Conservation (phyloP, 1,140 invertebrate species). For the Lasioglossum baleicum region DNA sequence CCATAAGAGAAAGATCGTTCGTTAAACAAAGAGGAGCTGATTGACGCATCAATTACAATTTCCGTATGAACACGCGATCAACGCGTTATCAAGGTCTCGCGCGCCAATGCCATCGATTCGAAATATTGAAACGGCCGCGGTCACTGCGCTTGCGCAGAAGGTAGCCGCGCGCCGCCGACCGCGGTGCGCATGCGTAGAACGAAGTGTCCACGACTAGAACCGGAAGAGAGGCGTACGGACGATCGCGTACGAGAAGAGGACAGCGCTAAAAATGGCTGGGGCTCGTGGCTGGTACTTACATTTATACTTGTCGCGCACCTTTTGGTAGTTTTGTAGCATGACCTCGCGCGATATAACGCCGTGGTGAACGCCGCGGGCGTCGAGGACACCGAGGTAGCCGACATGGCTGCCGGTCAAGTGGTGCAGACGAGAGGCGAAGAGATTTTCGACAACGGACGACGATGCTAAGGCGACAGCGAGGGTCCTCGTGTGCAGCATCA, state of each 20-base stretch:
- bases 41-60: slow-evolving; percentile 23
- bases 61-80: slow-evolving; percentile 17
- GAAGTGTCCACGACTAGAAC: not conserved
- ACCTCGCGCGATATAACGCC: slow-evolving; percentile 64
- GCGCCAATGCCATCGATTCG: slow-evolving; percentile 34
- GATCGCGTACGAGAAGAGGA: not conserved
- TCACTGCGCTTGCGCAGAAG: slow-evolving; percentile 7
- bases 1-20: too few species aligned
- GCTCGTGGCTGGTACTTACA: slow-evolving; percentile 70
- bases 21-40: too few species aligned
- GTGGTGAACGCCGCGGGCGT: slow-evolving; percentile 41
- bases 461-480: slow-evolving; percentile 45
- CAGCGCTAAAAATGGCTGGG: slow-evolving; percentile 37
- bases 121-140: slow-evolving; percentile 31
- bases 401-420: not conserved
- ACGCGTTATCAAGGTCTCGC: slow-evolving; percentile 50
- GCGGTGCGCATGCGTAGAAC: slow-evolving; percentile 4
- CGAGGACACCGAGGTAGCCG: not conserved
- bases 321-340: slow-evolving; percentile 72
- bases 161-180: too few species aligned
- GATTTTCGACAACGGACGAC: slow-evolving; percentile 15
- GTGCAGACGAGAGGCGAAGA: not conserved
- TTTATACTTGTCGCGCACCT: slow-evolving; percentile 73
- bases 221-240: not conserved
- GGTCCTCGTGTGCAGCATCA: slow-evolving; percentile 60